phyloP scores from a whole-genome alignment of 37 sponge, comb jelly and placozoan species.

The Amphimedon queenslandica region DNA sequence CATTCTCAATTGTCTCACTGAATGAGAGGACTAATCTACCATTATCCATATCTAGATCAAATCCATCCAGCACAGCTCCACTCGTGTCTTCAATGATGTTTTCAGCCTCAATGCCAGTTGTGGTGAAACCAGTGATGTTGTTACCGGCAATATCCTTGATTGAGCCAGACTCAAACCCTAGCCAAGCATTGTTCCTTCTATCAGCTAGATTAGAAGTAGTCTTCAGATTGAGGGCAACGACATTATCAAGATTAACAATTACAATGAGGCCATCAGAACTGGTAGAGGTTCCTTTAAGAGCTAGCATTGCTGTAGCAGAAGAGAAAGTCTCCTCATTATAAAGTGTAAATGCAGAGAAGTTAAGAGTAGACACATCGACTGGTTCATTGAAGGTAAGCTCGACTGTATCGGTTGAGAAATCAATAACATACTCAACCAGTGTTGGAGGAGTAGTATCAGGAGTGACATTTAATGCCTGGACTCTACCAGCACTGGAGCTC shows the following conservation, averaged over 20 bases:
- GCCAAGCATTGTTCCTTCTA: slow-evolving; percentile 37
- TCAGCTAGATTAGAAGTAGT: slow-evolving; percentile 40
- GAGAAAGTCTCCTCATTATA: slow-evolving; percentile 26
- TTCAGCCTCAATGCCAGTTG: slow-evolving; percentile 16
- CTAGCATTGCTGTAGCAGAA: not conserved
- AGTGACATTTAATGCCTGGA: slow-evolving; percentile 32
- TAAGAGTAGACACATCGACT: slow-evolving; percentile 58
- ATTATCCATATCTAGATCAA: slow-evolving; percentile 71
- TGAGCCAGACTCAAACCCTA: slow-evolving; percentile 22
- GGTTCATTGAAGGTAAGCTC: slow-evolving; percentile 79
- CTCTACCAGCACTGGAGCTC: not conserved
- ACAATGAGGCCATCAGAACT: slow-evolving; percentile 49
- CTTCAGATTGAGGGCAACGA: slow-evolving; percentile 61
- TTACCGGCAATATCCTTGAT: slow-evolving; percentile 50
- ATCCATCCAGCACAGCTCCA: slow-evolving; percentile 64
- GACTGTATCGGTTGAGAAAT: slow-evolving; percentile 38
- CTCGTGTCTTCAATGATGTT: slow-evolving; percentile 31
- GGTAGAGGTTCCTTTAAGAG: slow-evolving; percentile 22
- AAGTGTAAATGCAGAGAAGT: slow-evolving; percentile 45
- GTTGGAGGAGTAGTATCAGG: slow-evolving; percentile 59
- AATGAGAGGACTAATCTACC: slow-evolving; percentile 70
- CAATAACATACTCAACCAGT: slow-evolving; percentile 41
- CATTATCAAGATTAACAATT: slow-evolving; percentile 15
- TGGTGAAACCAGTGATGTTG: not conserved
- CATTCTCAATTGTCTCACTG: slow-evolving; percentile 60